Conservation (phyloP, 2,888 invertebrate species). For the Stratiomys singularior region DNA sequence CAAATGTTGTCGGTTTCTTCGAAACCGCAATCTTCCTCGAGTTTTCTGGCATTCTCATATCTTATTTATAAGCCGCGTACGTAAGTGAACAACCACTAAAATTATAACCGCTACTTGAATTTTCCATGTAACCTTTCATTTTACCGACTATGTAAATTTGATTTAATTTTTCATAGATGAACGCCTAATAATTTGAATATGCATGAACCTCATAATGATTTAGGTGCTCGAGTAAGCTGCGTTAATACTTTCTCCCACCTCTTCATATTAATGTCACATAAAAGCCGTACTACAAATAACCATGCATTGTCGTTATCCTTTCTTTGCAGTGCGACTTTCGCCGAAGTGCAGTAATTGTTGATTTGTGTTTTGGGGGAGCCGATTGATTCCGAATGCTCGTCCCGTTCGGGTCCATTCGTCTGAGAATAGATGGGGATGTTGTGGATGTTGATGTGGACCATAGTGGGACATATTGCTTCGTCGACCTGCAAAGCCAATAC, state of each 20-base stretch:
- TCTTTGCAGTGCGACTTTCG: conserved; percentile 44
- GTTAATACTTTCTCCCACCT: background rate
- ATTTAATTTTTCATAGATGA: too few species aligned
- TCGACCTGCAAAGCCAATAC: conserved; percentile 53
- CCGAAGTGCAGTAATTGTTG: conserved; percentile 50
- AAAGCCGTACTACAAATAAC: conserved; percentile 10
- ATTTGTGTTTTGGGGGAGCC: conserved; percentile 13
- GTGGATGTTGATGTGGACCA: conserved; percentile 53
- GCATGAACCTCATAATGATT: too few species aligned
- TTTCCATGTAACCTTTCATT: too few species aligned
- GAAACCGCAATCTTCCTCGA: too few species aligned
- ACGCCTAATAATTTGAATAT: too few species aligned
- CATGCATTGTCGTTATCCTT: conserved; percentile 23
- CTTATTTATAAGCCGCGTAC: too few species aligned
- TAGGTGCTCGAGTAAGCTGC: background rate
- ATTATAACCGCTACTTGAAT: too few species aligned
- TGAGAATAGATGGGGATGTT: conserved; percentile 56
- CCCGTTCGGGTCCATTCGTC: conserved; percentile 47
- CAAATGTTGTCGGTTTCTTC: too few species aligned
- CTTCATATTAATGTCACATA: background rate
- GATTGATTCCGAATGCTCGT: conserved; percentile 45
- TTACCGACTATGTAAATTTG: too few species aligned
- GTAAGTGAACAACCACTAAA: too few species aligned
- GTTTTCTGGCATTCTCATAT: too few species aligned
- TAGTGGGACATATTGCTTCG: conserved; percentile 45